Base-by-base conservation (phyloP, 2,888 invertebrate genomes). In the Ichneumoninae sp. region DNA sequence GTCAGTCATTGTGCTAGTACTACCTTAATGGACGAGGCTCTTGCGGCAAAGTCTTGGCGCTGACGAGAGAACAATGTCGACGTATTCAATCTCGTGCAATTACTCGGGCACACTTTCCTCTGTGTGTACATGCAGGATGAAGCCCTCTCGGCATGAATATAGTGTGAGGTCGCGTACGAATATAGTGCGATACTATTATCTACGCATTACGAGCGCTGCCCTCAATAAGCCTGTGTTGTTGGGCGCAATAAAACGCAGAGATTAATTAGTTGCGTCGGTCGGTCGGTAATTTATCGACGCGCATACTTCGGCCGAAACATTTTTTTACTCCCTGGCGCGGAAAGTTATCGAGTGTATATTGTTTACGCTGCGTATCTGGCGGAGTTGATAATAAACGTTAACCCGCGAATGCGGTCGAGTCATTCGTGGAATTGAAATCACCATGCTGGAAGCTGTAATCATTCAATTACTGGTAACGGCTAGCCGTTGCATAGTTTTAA, bases 101-200 rank as follows among this genome's bases (percentile, higher is more conserved):
- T 26, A 26, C 62, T 6, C 16, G 30, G 33, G 30, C 30, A 30
- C 62, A 16, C 62, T 10, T 33, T 30, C 30, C 16, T 6, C 36
- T 13, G 47, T 70, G 26, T 70, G 16, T 22, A 62, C 19, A 75
- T 22, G 60, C 10, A 30, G 44, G 16, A 50, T 33, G 22, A 47
- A 30, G 74, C 66, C 79, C 82, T 66, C 36, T 30, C 33, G 36
- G 44, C 19, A 22, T 50, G 22, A 22, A 22, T 22, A 22, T 22
- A 22, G 22, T 22, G 22, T 22, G 22, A 22, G 22, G 66, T 84
- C 62, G 33, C 19, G 65, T 54, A 44, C 30, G 62, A 30, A 75
- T 65, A 75, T 52, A 75, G 13, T 66, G 75, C 66, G 76, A 72
- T 85, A 77, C 44, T 30, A 82, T 85, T 80, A 82, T 85, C 85